These are phyloP conservation scores for Motacilla tschutschensis DNA, from an alignment of 2,113 vertebrate genomes.

Conservation along the genomic window DNA sequence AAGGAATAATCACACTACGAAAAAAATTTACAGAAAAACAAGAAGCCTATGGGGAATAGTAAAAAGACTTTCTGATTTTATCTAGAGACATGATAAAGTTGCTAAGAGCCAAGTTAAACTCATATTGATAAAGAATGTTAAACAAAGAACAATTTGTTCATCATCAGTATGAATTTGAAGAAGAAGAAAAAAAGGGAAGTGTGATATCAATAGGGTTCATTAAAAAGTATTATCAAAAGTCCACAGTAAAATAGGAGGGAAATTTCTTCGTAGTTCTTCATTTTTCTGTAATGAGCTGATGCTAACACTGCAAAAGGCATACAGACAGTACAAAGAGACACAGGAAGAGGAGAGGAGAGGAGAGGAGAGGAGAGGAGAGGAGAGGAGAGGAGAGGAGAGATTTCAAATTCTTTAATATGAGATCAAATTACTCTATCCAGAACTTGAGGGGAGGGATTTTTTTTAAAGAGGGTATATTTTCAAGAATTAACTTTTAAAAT, in stretches of 20 bases:
- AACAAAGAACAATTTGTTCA: conserved; percentile 9
- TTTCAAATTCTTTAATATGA: background rate
- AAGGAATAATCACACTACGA: background rate
- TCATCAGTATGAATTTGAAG: background rate
- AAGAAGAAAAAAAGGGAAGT: background rate
- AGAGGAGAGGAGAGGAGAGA: too few relatives aligned
- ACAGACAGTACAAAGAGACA: background rate
- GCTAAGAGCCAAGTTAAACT: conserved; percentile 4
- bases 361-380: too few relatives aligned
- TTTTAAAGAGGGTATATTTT: background rate
- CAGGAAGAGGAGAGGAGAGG: fast-evolving
- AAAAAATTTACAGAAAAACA: background rate
- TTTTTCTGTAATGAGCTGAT: background rate
- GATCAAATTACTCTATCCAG: background rate
- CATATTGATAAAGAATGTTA: background rate
- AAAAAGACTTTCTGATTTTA: background rate
- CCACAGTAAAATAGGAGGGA: background rate
- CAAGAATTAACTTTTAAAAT: background rate
- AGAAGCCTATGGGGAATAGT: background rate
- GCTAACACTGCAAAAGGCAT: background rate
- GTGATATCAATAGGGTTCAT: background rate
- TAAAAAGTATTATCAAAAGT: background rate
- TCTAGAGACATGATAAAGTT: background rate
- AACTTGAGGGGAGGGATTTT: background rate
- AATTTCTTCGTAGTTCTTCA: background rate